These are phyloP conservation scores for Montipora foliosa DNA, from an alignment of 64 coral and sea anemone genomes.

Conservation along the genomic window DNA sequence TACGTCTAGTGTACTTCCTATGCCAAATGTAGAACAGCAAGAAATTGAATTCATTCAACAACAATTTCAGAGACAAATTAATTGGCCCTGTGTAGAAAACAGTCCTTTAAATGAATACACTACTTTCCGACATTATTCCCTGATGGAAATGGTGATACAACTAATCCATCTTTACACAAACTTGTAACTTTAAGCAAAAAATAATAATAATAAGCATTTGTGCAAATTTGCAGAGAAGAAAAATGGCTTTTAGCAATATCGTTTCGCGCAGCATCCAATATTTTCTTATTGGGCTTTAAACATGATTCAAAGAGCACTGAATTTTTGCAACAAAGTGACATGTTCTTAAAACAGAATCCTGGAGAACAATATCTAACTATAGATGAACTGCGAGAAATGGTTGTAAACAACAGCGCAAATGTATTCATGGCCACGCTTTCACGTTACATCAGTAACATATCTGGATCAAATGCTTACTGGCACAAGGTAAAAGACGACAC, in stretches of 20 bases:
- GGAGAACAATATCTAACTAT: slow-evolving; percentile 37
- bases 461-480: slow-evolving; percentile 51
- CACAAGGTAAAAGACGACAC: slow-evolving; percentile 32
- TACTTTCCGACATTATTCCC: slow-evolving; percentile 60
- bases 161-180: slow-evolving; percentile 39
- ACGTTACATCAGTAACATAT: slow-evolving; percentile 32
- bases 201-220: slow-evolving; percentile 46
- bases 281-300: slow-evolving; percentile 60
- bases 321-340: slow-evolving; percentile 38
- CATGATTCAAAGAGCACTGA: slow-evolving; percentile 48
- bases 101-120: slow-evolving; percentile 69
- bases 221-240: slow-evolving; percentile 57
- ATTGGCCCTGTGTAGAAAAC: slow-evolving; percentile 54
- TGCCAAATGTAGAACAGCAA: slow-evolving; percentile 42
- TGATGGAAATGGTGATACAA: slow-evolving; percentile 58
- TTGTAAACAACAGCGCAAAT: slow-evolving; percentile 11
- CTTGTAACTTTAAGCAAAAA: slow-evolving; percentile 59
- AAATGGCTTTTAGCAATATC: slow-evolving; percentile 16
- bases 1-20: slow-evolving; percentile 71
- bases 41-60: slow-evolving; percentile 56
- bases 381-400: slow-evolving; percentile 34
- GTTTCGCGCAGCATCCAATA: slow-evolving; percentile 43
- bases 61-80: slow-evolving; percentile 36
- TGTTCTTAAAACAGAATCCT: slow-evolving; percentile 55
- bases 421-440: slow-evolving; percentile 23